phyloP scores from a whole-genome alignment of 2,797 vertebrate species.

The Ataeniobius toweri region DNA sequence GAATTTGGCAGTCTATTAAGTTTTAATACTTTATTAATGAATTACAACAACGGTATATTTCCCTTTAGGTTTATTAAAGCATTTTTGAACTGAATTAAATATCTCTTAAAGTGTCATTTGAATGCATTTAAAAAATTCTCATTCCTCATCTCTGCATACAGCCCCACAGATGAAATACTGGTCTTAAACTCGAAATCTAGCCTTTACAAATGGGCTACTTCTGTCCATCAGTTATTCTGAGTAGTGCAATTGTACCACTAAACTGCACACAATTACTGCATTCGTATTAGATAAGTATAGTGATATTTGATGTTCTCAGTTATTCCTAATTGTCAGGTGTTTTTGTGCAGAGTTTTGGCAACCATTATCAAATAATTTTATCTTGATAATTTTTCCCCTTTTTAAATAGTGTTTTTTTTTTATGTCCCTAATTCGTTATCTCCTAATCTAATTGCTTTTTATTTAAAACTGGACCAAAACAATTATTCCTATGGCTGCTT shows the following conservation, averaged over 20 bases:
- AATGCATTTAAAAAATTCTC: neutral
- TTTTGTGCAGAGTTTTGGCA: neutral
- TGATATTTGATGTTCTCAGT: neutral
- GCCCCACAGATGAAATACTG: neutral
- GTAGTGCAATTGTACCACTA: neutral
- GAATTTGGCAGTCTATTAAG: neutral
- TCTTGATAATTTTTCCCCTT: neutral
- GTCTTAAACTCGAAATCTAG: neutral
- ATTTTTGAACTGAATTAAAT: no score
- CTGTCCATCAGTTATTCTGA: neutral
- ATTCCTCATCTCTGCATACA: neutral
- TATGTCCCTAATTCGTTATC: neutral
- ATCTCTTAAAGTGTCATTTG: neutral
- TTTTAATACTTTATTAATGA: neutral
- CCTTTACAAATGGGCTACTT: neutral
- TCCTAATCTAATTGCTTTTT: neutral
- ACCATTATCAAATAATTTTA: neutral
- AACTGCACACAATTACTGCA: neutral
- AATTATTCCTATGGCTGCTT: neutral
- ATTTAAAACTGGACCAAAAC: neutral
- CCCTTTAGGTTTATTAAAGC: no score
- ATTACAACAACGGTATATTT: no score
- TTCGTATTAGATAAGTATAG: neutral
- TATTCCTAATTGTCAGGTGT: neutral
- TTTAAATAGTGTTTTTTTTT: neutral